Percentiles rank a stretch among this genome's conserved stretches.
phyloP scores from a whole-genome alignment of 2,113 vertebrate species.

The Paradisaea rubra region DNA sequence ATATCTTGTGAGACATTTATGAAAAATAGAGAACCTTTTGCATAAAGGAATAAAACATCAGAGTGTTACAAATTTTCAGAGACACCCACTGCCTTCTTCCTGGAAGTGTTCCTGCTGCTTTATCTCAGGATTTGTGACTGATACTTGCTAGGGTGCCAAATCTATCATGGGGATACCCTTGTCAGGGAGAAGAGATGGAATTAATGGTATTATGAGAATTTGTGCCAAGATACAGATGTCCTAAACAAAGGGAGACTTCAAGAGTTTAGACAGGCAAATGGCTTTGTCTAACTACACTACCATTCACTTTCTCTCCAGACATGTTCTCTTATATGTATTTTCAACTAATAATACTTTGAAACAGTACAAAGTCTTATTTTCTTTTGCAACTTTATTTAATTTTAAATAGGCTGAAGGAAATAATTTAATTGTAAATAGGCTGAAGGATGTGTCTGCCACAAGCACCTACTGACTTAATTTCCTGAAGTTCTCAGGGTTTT shows the following conservation, averaged over 20 bases:
- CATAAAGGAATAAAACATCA: background rate
- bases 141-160: slow-evolving; percentile 4
- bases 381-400: background rate
- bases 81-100: background rate
- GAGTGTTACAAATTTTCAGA: background rate
- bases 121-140: slow-evolving; percentile 32
- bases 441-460: background rate
- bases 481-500: background rate
- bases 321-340: background rate
- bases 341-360: background rate
- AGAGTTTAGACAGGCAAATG: background rate
- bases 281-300: background rate
- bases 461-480: background rate
- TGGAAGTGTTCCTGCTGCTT: slow-evolving; percentile 13
- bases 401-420: background rate
- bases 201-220: background rate
- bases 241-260: background rate
- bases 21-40: background rate
- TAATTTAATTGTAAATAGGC: background rate
- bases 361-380: background rate
- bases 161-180: background rate
- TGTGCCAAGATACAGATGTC: background rate
- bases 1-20: background rate
- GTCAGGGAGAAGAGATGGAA: background rate
- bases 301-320: background rate